Evolutionary conservation across 2,888 invertebrate species (phyloP).

Genomic region (Volucella bombylans): DNA sequence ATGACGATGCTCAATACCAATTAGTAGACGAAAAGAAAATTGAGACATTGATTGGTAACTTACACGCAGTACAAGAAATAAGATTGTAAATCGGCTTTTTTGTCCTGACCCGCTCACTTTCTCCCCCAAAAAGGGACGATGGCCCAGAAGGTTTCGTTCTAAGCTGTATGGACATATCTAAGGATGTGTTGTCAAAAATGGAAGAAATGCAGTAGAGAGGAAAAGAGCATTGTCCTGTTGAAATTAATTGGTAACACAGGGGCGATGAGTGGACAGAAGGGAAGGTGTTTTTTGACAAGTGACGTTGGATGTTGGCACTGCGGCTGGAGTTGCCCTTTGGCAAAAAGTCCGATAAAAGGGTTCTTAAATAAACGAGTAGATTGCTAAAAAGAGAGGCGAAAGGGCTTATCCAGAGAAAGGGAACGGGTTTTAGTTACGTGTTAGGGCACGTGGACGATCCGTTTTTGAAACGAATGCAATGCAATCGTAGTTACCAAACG

Average conservation of each 20-base stretch:
- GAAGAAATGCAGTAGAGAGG: neutral
- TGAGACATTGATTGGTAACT: constrained; percentile 68
- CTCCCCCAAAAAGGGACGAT: neutral
- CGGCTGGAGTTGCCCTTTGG: neutral
- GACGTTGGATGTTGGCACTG: neutral
- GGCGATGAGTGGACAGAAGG: neutral
- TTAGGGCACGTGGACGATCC: too few species aligned
- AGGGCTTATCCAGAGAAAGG: too few species aligned
- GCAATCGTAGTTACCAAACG: too few species aligned
- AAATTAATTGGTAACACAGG: constrained; percentile 61
- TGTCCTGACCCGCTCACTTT: neutral
- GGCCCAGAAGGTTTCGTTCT: neutral
- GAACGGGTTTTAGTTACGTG: too few species aligned
- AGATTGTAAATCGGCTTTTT: constrained; percentile 64
- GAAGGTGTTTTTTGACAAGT: neutral
- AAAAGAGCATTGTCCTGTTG: constrained; percentile 43
- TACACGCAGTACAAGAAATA: constrained; percentile 66
- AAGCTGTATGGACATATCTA: neutral
- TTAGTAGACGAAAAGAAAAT: constrained; percentile 64
- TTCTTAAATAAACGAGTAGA: neutral
- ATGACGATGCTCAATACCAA: constrained; percentile 64
- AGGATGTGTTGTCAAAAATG: constrained; percentile 24
- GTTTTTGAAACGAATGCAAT: too few species aligned
- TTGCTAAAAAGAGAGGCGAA: neutral
- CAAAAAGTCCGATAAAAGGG: neutral